These are phyloP conservation scores for Aporophyla nigra DNA, from an alignment of 2,888 invertebrate genomes.

Conservation along the genomic window DNA sequence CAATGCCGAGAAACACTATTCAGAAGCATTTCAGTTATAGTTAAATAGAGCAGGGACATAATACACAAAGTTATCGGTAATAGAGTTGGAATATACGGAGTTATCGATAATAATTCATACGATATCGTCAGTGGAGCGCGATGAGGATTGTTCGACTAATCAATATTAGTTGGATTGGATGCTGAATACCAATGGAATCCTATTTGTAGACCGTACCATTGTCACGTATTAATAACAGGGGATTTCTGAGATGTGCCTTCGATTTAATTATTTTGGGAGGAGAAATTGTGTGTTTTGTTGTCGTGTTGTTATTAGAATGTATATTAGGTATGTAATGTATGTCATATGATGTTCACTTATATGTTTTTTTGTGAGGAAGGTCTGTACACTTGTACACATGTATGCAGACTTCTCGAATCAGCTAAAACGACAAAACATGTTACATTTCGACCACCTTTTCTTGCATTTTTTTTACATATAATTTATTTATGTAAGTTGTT, in stretches of 20 bases:
- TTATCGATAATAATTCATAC: slow-evolving; percentile 60
- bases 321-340: neutral
- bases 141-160: slow-evolving; percentile 67
- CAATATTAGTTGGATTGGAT: slow-evolving; percentile 69
- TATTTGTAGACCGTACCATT: slow-evolving; percentile 50
- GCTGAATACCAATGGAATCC: slow-evolving; percentile 69
- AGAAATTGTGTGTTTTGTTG: slow-evolving; percentile 4
- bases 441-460: too few species aligned
- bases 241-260: slow-evolving; percentile 14
- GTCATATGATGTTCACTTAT: neutral
- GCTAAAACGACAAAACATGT: neutral
- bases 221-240: slow-evolving; percentile 12
- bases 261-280: slow-evolving; percentile 16
- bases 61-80: slow-evolving; percentile 37
- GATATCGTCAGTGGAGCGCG: slow-evolving; percentile 56
- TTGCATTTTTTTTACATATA: too few species aligned
- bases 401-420: neutral
- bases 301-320: neutral
- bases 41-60: slow-evolving; percentile 30
- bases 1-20: slow-evolving; percentile 32
- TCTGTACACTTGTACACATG: neutral
- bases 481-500: too few species aligned
- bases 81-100: slow-evolving; percentile 25
- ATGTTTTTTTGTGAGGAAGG: neutral
- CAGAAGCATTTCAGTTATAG: slow-evolving; percentile 12